phyloP scores from a whole-genome alignment of 2,113 vertebrate genomes.

The Motacilla tschutschensis region DNA sequence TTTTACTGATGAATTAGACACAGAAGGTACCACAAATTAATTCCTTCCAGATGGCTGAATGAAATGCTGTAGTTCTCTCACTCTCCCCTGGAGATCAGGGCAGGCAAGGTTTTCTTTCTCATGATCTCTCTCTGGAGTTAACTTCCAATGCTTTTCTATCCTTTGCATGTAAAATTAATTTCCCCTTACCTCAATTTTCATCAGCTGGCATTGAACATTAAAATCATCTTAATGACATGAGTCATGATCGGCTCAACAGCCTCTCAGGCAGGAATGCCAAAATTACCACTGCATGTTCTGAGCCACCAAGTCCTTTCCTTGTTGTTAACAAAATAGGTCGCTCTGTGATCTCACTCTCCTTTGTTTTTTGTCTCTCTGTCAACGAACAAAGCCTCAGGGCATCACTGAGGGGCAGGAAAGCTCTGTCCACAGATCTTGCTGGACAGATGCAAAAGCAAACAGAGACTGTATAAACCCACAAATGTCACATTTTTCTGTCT shows the following conservation, averaged over 20 bases:
- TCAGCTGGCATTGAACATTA: conserved; percentile 15
- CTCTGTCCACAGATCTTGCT: background rate
- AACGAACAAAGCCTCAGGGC: background rate
- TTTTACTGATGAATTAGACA: conserved; percentile 31
- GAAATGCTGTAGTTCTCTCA: conserved; percentile 13
- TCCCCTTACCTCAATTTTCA: conserved; percentile 37
- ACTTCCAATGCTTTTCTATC: background rate
- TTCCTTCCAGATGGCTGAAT: conserved; percentile 54
- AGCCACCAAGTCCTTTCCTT: conserved; percentile 13
- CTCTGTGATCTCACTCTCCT: background rate
- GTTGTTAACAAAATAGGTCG: conserved; percentile 15
- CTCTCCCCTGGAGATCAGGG: conserved; percentile 8
- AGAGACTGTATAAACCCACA: background rate
- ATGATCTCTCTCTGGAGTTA: conserved; percentile 24
- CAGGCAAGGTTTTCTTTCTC: conserved; percentile 1
- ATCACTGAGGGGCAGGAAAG: background rate
- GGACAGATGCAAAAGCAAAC: conserved; percentile 27
- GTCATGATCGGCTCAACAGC: conserved; percentile 16
- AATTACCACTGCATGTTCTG: background rate
- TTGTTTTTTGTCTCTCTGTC: background rate
- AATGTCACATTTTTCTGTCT: conserved; percentile 8
- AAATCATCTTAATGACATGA: conserved; percentile 38
- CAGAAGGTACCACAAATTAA: conserved; percentile 47
- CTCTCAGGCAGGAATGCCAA: conserved; percentile 24
- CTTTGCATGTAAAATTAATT: conserved; percentile 51